Conservation (phyloP, 1,140 invertebrate genomes). For the Zaprionus ghesquierei region DNA sequence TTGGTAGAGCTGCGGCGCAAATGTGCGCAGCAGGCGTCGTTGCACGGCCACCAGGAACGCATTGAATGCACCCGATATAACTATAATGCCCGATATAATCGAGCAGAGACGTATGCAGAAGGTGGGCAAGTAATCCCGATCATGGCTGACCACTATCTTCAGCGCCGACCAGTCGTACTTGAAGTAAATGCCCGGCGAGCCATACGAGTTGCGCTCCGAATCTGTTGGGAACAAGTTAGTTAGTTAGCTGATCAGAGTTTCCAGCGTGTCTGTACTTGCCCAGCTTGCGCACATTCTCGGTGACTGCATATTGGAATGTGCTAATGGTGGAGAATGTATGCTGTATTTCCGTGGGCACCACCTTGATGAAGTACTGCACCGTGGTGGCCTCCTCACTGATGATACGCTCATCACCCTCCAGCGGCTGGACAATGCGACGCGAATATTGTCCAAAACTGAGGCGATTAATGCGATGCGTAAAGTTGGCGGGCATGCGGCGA, state of each 20-base stretch:
- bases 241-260: neutral
- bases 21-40: constrained; percentile 42
- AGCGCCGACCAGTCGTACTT: constrained; percentile 96
- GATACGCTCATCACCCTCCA: constrained; percentile 95
- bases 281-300: constrained; percentile 92
- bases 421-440: constrained; percentile 92
- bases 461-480: constrained; percentile 95
- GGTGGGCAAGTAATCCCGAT: constrained; percentile 90
- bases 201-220: constrained; percentile 91
- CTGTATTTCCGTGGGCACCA: constrained; percentile 96
- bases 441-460: constrained; percentile 96
- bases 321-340: constrained; percentile 88
- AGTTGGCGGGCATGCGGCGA: constrained; percentile 92
- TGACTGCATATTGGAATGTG: constrained; percentile 97
- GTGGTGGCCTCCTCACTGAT: constrained; percentile 86
- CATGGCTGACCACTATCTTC: constrained; percentile 92
- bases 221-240: constrained; percentile 58
- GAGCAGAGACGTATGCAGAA: constrained; percentile 94
- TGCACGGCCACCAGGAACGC: constrained; percentile 38
- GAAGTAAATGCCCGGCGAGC: constrained; percentile 96
- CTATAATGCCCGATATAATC: constrained; percentile 95
- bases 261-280: constrained; percentile 72
- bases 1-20: constrained; percentile 59
- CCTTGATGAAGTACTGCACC: constrained; percentile 97
- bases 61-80: constrained; percentile 87